Conservation (phyloP, 2,888 invertebrate genomes). For the Oligia latruncula region DNA sequence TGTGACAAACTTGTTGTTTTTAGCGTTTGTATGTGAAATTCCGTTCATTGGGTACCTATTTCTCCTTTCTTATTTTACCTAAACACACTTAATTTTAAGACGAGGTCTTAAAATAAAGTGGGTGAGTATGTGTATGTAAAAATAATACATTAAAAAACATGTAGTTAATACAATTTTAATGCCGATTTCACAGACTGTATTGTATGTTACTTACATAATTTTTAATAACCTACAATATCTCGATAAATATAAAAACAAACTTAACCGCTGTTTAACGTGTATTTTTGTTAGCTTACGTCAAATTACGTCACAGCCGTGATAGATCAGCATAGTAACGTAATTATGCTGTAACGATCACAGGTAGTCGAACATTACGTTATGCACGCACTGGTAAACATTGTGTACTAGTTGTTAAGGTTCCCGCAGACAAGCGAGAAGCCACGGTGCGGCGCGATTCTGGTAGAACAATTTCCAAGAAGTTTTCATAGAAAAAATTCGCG, state of each 20-base stretch:
- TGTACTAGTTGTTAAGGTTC: not conserved
- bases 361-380: constrained; percentile 38
- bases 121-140: not conserved
- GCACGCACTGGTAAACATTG: constrained; percentile 40
- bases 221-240: not conserved
- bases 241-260: constrained; percentile 2
- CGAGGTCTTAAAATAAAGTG: not conserved
- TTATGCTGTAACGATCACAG: constrained; percentile 24
- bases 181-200: not conserved
- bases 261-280: constrained; percentile 3
- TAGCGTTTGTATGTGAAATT: constrained; percentile 1
- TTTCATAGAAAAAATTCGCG: not conserved
- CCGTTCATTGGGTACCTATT: constrained; percentile 31
- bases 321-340: constrained; percentile 27
- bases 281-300: constrained; percentile 19
- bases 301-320: constrained; percentile 19
- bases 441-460: not conserved
- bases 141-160: not conserved
- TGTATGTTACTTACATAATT: not conserved
- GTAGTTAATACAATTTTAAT: not conserved
- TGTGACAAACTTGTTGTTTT: not conserved
- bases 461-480: not conserved
- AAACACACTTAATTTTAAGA: not conserved
- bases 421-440: not conserved
- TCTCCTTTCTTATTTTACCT: not conserved